Evolutionary conservation across 2,888 invertebrate species (phyloP), one percentile per base, ranked within the genome.

Genomic region (Chrysolina americana): DNA sequence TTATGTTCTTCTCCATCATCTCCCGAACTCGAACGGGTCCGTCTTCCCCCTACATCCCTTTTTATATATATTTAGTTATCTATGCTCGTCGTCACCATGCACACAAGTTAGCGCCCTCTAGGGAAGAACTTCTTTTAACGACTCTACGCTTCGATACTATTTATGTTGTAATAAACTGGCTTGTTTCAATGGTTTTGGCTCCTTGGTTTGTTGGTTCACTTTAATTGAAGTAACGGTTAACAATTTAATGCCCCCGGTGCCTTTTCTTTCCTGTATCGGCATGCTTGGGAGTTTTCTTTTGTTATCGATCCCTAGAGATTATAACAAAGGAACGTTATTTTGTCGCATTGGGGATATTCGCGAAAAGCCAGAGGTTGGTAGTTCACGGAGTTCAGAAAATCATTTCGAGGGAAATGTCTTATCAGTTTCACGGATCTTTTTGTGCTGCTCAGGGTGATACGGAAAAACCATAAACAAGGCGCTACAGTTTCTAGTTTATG

Each of bases 51-150:
- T 28, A 9, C n/a, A 17, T 28, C n/a, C 56, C 13, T 23, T 56
- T 56, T 56, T 19, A 63, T 63, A 74, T 75, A 73, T 66, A 75
- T 77, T 75, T 74, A 77, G 78, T 81, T 81, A 82, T 81, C 81
- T 82, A 81, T 81, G 80, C 79, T 73, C 73, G 59, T 74, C 79
- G 79, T 71, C 78, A 78, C 76, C 75, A 79, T 80, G 77, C 77
- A 77, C 81, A 74, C 80, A 81, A 83, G 78, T 83, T 82, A 82
- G 80, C 80, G 78, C 79, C 78, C 83, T 79, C 83, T 76, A 62
- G 81, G 81, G 83, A 78, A 62, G 77, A 79, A 83, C 82, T 83
- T 82, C 83, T 83, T 83, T 83, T 82, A 83, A 83, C 83, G 82
- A 81, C 79, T 75, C 77, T 76, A 73, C 76, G 76, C 74, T 76